Evolutionary conservation across 2,797 vertebrate genomes (phyloP).

Genomic region (Vespertilio murinus): DNA sequence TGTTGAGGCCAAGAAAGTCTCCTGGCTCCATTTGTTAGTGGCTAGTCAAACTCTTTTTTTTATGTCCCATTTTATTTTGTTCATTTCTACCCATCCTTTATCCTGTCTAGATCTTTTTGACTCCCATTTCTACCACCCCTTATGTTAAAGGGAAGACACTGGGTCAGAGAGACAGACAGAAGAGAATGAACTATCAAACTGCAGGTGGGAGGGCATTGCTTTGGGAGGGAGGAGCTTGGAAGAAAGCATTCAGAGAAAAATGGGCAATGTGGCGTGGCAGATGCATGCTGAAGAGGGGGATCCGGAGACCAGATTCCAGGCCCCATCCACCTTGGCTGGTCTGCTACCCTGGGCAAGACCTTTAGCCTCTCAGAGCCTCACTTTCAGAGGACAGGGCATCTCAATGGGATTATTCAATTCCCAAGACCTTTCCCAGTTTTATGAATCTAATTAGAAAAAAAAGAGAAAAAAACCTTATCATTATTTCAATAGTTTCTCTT

Average conservation of each 20-base stretch:
- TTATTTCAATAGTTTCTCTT: neutral
- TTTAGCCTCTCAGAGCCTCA: neutral
- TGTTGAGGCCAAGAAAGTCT: neutral
- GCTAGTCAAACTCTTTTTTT: neutral
- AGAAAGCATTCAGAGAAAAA: neutral
- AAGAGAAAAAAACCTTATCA: neutral
- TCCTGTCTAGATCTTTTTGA: neutral
- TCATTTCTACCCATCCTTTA: neutral
- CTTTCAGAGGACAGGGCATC: neutral
- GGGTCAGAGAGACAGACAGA: neutral
- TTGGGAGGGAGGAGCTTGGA: neutral
- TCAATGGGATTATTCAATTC: neutral
- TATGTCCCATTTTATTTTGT: neutral
- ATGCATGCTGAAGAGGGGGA: fast-evolving
- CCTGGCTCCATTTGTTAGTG: neutral
- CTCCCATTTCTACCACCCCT: neutral
- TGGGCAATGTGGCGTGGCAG: neutral
- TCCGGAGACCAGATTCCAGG: neutral
- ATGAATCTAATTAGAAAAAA: neutral
- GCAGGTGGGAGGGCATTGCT: neutral
- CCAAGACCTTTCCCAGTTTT: neutral
- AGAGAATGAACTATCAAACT: neutral
- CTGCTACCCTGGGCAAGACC: neutral
- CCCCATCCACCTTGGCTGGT: neutral
- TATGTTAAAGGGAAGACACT: neutral